Percentiles rank a stretch among this genome's conserved stretches.
Conservation (phyloP, 92 coral and sea anemone genomes). For the Zoanthus sansibaricus region DNA sequence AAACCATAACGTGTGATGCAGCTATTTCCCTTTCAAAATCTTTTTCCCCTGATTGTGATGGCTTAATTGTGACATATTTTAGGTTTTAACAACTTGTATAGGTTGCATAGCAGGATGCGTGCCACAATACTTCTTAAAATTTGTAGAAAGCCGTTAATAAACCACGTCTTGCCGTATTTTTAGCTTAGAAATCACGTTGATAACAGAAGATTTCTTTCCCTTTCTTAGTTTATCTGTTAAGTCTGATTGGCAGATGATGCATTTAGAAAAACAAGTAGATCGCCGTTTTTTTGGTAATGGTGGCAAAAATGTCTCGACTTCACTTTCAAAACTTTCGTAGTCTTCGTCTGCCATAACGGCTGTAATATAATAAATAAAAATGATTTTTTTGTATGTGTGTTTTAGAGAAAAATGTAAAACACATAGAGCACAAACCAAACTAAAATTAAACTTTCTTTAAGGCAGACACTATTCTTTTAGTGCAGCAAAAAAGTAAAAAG, state of each 20-base stretch:
- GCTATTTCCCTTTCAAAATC: neutral
- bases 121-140: conserved; percentile 61
- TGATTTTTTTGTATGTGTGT: too few species aligned
- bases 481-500: too few species aligned
- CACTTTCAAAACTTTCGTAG: neutral
- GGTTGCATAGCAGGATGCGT: conserved; percentile 58
- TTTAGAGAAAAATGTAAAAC: too few species aligned
- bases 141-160: conserved; percentile 39
- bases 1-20: neutral
- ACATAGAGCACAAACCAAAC: too few species aligned
- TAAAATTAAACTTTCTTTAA: too few species aligned
- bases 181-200: conserved; percentile 48
- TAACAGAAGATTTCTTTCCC: conserved; percentile 49
- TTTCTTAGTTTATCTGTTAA: conserved; percentile 44
- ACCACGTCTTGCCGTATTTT: conserved; percentile 59
- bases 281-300: conserved; percentile 24
- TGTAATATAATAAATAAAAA: neutral
- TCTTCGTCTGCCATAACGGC: neutral
- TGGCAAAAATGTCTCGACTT: neutral
- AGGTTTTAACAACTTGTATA: conserved; percentile 59
- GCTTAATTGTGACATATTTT: conserved; percentile 36
- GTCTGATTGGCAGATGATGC: conserved; percentile 52
- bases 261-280: conserved; percentile 34
- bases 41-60: neutral
- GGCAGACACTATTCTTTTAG: too few species aligned